Evolutionary conservation across 2,888 invertebrate species (phyloP).

Genomic region (Drymonia ruficornis): DNA sequence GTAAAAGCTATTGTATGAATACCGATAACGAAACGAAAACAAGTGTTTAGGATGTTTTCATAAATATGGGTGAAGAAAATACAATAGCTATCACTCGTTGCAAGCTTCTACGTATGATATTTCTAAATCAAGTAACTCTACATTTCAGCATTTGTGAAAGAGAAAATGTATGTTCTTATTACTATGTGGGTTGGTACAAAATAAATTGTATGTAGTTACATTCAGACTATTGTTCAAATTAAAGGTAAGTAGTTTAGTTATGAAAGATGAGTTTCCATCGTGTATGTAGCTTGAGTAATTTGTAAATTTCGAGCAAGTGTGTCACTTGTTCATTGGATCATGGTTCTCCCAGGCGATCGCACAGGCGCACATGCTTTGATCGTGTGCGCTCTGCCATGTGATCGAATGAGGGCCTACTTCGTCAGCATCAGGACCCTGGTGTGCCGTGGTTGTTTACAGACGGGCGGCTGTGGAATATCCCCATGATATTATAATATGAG

Average conservation of each 20-base stretch:
- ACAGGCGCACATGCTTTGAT: slow-evolving; percentile 72
- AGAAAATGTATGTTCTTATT: no score
- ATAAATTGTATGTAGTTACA: no score
- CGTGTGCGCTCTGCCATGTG: slow-evolving; percentile 74
- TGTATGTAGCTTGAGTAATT: no score
- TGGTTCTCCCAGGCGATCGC: slow-evolving; percentile 68
- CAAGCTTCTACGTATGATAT: no score
- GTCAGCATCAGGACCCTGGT: slow-evolving; percentile 49
- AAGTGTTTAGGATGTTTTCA: neutral
- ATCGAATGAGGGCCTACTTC: slow-evolving; percentile 70
- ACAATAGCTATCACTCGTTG: no score
- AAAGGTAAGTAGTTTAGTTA: no score
- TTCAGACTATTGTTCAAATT: no score
- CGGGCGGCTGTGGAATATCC: slow-evolving; percentile 6
- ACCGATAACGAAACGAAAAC: slow-evolving; percentile 22
- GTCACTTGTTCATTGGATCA: slow-evolving; percentile 74
- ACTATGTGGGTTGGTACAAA: no score
- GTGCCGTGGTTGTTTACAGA: slow-evolving; percentile 46
- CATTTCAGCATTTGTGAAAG: no score
- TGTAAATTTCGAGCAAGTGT: slow-evolving; percentile 57
- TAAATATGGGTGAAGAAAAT: no score
- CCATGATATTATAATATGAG: neutral
- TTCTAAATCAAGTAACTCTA: no score
- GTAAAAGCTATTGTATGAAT: slow-evolving; percentile 50
- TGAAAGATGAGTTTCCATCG: no score